phyloP scores from a whole-genome alignment of 2,888 invertebrate genomes.

The Leptarthrus brevirostris region DNA sequence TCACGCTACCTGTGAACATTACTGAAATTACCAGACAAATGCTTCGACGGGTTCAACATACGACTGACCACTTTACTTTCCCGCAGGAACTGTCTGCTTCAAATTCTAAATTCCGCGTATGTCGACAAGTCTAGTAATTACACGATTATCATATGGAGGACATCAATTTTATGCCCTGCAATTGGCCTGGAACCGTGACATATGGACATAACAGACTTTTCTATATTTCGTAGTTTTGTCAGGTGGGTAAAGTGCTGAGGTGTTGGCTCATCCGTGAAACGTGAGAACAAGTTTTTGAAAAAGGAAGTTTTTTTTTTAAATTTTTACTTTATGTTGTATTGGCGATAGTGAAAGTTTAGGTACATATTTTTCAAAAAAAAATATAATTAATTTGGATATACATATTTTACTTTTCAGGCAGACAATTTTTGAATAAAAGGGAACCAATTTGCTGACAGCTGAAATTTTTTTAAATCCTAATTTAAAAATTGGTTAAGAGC shows the following conservation, averaged over 20 bases:
- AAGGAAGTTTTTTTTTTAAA: background rate
- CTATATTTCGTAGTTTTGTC: background rate
- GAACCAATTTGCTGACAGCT: too few relatives aligned
- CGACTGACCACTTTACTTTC: background rate
- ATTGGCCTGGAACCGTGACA: background rate
- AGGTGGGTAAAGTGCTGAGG: constrained; percentile 10
- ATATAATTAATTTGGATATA: too few relatives aligned
- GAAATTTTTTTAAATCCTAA: too few relatives aligned
- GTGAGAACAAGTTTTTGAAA: background rate
- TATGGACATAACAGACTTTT: background rate
- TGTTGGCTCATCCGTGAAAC: constrained; percentile 24
- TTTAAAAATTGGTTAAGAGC: too few relatives aligned
- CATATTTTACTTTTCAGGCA: too few relatives aligned
- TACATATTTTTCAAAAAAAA: too few relatives aligned
- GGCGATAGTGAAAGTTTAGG: too few relatives aligned
- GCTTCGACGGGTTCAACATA: background rate
- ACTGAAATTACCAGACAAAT: background rate
- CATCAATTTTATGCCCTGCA: background rate
- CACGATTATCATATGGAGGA: constrained; percentile 3
- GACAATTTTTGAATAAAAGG: too few relatives aligned
- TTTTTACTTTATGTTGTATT: too few relatives aligned
- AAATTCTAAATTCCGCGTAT: constrained; percentile 8
- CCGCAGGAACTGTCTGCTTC: background rate
- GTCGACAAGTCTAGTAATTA: constrained; percentile 12
- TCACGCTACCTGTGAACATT: constrained; percentile 8